Evolutionary conservation across 2,888 invertebrate species (phyloP), one percentile per base, ranked within the genome.

Genomic region (Pyrocoelia pectoralis): DNA sequence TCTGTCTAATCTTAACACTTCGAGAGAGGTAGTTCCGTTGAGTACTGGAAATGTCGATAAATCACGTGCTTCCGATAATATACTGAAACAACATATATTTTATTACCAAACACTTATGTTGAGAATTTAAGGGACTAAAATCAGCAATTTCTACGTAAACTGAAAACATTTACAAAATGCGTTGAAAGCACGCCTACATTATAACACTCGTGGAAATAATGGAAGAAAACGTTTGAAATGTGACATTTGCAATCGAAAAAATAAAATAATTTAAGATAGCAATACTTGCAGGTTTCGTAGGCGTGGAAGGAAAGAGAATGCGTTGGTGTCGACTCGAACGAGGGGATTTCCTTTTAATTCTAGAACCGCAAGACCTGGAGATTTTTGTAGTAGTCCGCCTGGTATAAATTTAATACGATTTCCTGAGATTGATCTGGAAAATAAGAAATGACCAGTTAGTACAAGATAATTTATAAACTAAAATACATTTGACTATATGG

Each of bases 321-420:
- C 91, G 70, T 85, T 85, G 24, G 84, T 82, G 76, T 91, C 90
- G 63, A 94, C 86, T 63, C 85, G 86, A 46, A 85, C 81, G 58
- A 95, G 84, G 18, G 94, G 94, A 85, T 95, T 95, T 68, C 90
- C 93, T 73, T 92, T 89, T 72, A 97, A 85, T 76, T 94, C 94
- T 40, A 97, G 84, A 38, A 91, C 87, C 68, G 88, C 84, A 57
- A 97, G 85, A 13, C 88, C 87, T 38, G 86, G 83, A 74, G 89
- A 87, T 72, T 86, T 85, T 75, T 87, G 87, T 75, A 95, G 86
- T 69, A 89, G 85, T 60, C 90, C 86, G 56, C 86, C 86, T n/a
- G 86, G 87, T 74, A 95, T 87, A 80, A 85, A 87, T 76, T 88
- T 88, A 77, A 97, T 90, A 71, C 88, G 88, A 83, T 97, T 97